phyloP scores from a whole-genome alignment of 2,888 invertebrate species.

The Brachypalpus laphriformis region DNA sequence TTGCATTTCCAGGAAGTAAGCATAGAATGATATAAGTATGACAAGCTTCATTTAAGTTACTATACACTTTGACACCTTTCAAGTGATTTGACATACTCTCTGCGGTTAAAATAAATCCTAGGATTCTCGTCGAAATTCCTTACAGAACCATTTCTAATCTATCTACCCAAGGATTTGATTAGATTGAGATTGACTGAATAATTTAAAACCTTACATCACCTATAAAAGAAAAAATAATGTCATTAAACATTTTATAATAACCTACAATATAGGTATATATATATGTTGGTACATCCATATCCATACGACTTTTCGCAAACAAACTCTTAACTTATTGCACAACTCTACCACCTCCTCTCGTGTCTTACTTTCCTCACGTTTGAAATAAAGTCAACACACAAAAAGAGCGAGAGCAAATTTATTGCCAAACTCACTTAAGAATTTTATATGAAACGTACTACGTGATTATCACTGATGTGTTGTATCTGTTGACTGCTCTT shows the following conservation, averaged over 20 bases:
- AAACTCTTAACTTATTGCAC: neutral
- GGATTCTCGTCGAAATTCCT: no score
- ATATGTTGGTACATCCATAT: neutral
- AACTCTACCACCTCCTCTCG: neutral
- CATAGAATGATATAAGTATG: no score
- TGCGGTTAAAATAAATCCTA: no score
- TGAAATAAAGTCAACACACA: slow-evolving; percentile 3
- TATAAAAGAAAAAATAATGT: neutral
- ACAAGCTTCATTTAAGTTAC: no score
- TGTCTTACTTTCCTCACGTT: neutral
- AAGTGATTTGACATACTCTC: no score
- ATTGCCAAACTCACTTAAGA: slow-evolving; percentile 35
- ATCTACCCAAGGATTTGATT: no score
- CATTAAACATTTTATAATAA: neutral
- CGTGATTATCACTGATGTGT: slow-evolving; percentile 23
- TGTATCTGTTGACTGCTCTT: slow-evolving; percentile 5
- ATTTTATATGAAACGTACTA: slow-evolving; percentile 20
- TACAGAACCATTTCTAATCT: no score
- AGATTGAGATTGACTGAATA: no score
- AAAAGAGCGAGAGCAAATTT: slow-evolving; percentile 2
- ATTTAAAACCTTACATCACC: no score
- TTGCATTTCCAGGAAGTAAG: no score
- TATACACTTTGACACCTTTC: no score
- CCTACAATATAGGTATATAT: neutral
- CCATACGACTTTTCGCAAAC: neutral